These are phyloP conservation scores for Colaptes auratus DNA, from an alignment of 2,113 vertebrate genomes.

Conservation along the genomic window DNA sequence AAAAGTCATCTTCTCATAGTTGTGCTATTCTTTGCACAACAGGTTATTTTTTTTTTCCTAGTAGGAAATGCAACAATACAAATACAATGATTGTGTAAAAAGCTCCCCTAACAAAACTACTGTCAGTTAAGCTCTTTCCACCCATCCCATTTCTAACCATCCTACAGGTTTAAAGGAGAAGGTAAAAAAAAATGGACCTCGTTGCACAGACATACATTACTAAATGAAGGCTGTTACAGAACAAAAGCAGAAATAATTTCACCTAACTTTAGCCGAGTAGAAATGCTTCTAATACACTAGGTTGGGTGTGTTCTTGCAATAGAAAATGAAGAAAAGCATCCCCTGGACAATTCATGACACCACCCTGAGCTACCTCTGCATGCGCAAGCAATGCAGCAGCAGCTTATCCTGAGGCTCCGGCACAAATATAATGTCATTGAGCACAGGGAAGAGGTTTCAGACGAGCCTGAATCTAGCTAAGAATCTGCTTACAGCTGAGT, in stretches of 20 bases:
- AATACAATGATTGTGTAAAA: background rate
- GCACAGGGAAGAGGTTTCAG: background rate
- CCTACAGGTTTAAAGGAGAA: background rate
- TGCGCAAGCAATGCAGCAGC: too few species aligned
- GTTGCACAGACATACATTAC: background rate
- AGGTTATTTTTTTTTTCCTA: background rate
- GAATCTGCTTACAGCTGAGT: background rate
- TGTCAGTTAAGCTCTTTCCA: background rate
- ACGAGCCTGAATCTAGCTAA: background rate
- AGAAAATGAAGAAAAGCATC: background rate
- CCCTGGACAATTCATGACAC: background rate
- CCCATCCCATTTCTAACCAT: background rate
- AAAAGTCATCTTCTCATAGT: background rate
- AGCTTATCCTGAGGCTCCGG: background rate
- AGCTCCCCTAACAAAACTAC: background rate
- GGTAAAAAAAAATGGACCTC: background rate
- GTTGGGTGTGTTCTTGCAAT: background rate
- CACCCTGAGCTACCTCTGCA: background rate
- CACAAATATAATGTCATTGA: background rate
- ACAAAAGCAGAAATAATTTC: background rate
- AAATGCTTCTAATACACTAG: background rate
- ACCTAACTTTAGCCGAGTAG: background rate
- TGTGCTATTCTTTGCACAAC: background rate
- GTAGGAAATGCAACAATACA: background rate
- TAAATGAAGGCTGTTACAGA: background rate